These are phyloP conservation scores for Ispidina picta DNA, from an alignment of 2,797 vertebrate species.

Conservation along the genomic window DNA sequence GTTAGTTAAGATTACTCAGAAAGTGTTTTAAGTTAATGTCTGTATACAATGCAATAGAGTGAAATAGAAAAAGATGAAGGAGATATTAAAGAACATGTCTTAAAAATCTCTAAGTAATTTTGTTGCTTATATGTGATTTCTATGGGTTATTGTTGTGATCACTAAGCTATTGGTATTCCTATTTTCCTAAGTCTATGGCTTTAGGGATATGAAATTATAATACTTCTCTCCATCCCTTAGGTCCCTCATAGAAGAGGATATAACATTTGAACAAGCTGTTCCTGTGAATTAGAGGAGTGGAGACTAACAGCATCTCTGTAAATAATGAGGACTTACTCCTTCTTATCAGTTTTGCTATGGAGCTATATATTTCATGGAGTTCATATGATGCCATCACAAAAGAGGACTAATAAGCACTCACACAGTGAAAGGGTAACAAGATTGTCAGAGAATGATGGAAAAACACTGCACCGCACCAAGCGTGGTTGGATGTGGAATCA, in stretches of 20 bases:
- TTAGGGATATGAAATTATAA: background rate
- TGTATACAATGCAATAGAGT: background rate
- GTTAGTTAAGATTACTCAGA: background rate
- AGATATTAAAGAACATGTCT: background rate
- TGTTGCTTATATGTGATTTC: background rate
- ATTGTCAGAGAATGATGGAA: slow-evolving; percentile 79
- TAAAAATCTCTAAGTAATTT: background rate
- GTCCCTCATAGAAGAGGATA: slow-evolving; percentile 11
- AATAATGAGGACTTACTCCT: slow-evolving; percentile 74
- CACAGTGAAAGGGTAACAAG: slow-evolving; percentile 67
- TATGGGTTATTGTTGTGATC: background rate
- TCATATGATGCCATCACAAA: slow-evolving; percentile 44
- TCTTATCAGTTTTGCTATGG: slow-evolving; percentile 72
- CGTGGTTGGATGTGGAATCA: slow-evolving; percentile 99
- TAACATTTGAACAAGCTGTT: background rate
- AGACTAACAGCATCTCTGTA: background rate
- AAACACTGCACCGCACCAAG: slow-evolving; percentile 89
- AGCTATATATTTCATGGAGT: slow-evolving; percentile 49
- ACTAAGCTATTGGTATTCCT: background rate
- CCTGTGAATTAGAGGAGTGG: background rate
- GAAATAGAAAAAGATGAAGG: background rate
- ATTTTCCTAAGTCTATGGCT: background rate
- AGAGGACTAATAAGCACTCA: slow-evolving; percentile 78
- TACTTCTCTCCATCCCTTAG: slow-evolving; percentile 40
- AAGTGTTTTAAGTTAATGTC: background rate